Percentiles rank a stretch among this genome's conserved stretches.
phyloP scores from a whole-genome alignment of 2,797 vertebrate genomes.

The Hybognathus amarus region DNA sequence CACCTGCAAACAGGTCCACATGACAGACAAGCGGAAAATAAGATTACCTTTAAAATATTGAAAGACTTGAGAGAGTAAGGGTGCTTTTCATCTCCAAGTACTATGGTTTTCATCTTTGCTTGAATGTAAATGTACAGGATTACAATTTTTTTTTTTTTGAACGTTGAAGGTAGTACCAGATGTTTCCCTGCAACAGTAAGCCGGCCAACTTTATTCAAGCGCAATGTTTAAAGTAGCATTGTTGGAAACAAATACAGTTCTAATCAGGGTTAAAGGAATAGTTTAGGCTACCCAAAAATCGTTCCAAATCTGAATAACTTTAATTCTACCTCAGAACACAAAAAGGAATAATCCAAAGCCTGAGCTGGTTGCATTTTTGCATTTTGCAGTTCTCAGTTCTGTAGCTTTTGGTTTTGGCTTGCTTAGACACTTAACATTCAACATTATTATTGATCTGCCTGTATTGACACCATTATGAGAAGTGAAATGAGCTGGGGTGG shows the following conservation, averaged over 20 bases:
- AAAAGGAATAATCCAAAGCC: neutral
- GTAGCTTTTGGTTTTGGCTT: too few species aligned
- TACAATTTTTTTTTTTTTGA: neutral
- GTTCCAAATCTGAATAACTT: neutral
- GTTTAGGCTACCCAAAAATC: neutral
- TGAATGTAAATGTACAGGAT: slow-evolving; percentile 5
- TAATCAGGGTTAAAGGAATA: neutral
- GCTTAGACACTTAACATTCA: too few species aligned
- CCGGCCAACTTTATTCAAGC: neutral
- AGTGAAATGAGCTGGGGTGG: too few species aligned
- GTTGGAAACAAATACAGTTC: slow-evolving; percentile 7
- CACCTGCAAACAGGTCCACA: slow-evolving; percentile 70
- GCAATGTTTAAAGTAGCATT: neutral
- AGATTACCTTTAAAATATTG: slow-evolving; percentile 27
- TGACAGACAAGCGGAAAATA: slow-evolving; percentile 28
- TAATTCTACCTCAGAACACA: neutral
- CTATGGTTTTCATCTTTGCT: slow-evolving; percentile 12
- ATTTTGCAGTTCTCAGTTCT: neutral
- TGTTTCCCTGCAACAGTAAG: slow-evolving; percentile 4
- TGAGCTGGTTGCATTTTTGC: neutral
- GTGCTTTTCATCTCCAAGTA: neutral
- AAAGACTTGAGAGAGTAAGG: slow-evolving; percentile 15
- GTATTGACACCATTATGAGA: too few species aligned
- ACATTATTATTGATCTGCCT: too few species aligned
- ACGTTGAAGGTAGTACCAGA: slow-evolving; percentile 27